These are phyloP conservation scores for Philereme transversata DNA, from an alignment of 2,888 invertebrate species.

Conservation along the genomic window DNA sequence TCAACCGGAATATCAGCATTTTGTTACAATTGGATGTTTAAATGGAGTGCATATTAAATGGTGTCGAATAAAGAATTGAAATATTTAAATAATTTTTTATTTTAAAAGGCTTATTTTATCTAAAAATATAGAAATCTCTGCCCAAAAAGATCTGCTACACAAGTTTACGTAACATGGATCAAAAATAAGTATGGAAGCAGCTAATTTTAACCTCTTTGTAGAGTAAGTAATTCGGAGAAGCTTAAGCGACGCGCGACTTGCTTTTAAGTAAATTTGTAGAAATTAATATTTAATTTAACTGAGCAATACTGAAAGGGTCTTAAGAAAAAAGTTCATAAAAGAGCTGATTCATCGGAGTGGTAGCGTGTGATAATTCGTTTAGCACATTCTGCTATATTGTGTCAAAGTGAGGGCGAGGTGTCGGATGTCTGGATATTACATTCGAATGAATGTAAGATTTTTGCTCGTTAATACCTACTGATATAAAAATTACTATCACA, in stretches of 20 bases:
- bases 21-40: constrained; percentile 82
- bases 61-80: constrained; percentile 79
- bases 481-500: no score
- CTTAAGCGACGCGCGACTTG: constrained; percentile 34
- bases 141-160: neutral
- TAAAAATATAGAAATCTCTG: neutral
- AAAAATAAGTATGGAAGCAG: constrained; percentile 25
- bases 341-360: constrained; percentile 42
- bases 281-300: constrained; percentile 43
- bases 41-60: constrained; percentile 75
- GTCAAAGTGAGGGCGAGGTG: constrained; percentile 37
- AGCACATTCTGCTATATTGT: constrained; percentile 46
- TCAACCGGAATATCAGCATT: constrained; percentile 58
- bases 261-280: constrained; percentile 40
- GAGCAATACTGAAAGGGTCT: constrained; percentile 39
- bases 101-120: constrained; percentile 3
- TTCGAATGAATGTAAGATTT: neutral
- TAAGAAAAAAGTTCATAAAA: constrained; percentile 48
- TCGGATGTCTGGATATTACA: neutral
- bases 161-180: constrained; percentile 7
- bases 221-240: constrained; percentile 33
- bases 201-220: constrained; percentile 30
- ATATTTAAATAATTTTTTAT: constrained; percentile 37
- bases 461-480: no score
- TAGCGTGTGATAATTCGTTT: constrained; percentile 51